Evolutionary conservation across 2,797 vertebrate species (phyloP).

Genomic region (Remorina albescens): DNA sequence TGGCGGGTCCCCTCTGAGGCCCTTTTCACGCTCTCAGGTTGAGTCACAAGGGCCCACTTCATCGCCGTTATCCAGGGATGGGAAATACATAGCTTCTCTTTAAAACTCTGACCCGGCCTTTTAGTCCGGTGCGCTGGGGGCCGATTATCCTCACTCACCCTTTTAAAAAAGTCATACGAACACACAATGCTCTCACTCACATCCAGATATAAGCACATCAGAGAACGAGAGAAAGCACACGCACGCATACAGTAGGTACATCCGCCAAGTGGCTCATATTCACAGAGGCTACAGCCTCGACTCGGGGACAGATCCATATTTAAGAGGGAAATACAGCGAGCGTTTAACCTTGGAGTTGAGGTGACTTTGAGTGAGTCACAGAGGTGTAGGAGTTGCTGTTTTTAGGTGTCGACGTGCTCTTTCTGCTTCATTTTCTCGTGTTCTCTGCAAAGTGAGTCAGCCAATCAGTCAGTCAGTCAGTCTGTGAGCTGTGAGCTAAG

Average conservation of each 20-base stretch:
- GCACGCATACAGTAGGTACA: conserved; percentile 40
- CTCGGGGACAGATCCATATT: conserved; percentile 65
- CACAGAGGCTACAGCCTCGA: conserved; percentile 45
- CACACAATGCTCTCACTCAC: conserved; percentile 56
- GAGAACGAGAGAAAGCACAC: conserved; percentile 37
- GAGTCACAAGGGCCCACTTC: conserved; percentile 82
- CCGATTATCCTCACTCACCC: conserved; percentile 83
- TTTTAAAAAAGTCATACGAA: conserved; percentile 63
- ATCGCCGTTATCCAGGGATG: conserved; percentile 74
- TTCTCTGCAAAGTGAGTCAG: conserved; percentile 46
- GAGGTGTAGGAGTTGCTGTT: conserved; percentile 64
- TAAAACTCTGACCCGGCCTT: conserved; percentile 85
- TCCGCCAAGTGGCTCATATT: conserved; percentile 57
- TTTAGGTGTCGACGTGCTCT: conserved; percentile 43
- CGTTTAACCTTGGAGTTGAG: conserved; percentile 72
- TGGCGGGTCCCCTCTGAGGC: conserved; percentile 70
- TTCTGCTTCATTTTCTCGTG: conserved; percentile 40
- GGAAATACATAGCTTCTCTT: conserved; percentile 79
- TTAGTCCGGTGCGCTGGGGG: conserved; percentile 79
- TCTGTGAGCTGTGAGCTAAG: conserved; percentile 56
- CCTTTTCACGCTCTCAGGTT: conserved; percentile 81
- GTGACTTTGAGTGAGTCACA: conserved; percentile 68
- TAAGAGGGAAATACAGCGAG: conserved; percentile 62
- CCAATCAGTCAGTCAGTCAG: conserved; percentile 19
- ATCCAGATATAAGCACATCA: conserved; percentile 47